Percentiles rank a stretch among this genome's conserved stretches.
These are phyloP conservation scores for Drosophila siamana DNA, from an alignment of 2,888 invertebrate species.

Conservation along the genomic window DNA sequence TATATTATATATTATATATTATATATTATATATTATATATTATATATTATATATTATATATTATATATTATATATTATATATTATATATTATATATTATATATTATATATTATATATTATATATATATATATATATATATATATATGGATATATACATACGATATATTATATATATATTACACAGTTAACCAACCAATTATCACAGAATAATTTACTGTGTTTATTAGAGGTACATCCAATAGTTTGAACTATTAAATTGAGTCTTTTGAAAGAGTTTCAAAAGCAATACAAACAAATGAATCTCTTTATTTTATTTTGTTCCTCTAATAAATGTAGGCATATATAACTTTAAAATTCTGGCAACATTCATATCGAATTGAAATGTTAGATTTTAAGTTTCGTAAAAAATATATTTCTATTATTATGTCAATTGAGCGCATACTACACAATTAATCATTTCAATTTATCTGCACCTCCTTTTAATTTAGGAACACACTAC, in stretches of 20 bases:
- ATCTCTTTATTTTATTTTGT: background rate
- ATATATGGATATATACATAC: constrained; percentile 40
- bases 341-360: constrained; percentile 12
- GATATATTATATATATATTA: constrained; percentile 50
- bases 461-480: constrained; percentile 30
- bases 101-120: constrained; percentile 29
- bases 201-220: constrained; percentile 8
- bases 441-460: constrained; percentile 23
- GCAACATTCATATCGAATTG: constrained; percentile 10
- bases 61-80: constrained; percentile 50
- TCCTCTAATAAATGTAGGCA: constrained; percentile 14
- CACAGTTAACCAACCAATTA: constrained; percentile 39
- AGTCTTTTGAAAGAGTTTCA: constrained; percentile 10
- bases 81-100: constrained; percentile 44
- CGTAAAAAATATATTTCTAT: constrained; percentile 14
- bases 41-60: constrained; percentile 74
- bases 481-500: constrained; percentile 33
- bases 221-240: constrained; percentile 16
- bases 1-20: constrained; percentile 37
- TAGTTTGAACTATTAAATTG: background rate
- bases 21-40: too few species aligned
- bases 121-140: constrained; percentile 35
- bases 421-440: constrained; percentile 20
- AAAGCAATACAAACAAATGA: background rate
- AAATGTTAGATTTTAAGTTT: constrained; percentile 31